These are phyloP conservation scores for Desmophyllum pertusum DNA, from an alignment of 92 coral and sea anemone species.

Conservation along the genomic window DNA sequence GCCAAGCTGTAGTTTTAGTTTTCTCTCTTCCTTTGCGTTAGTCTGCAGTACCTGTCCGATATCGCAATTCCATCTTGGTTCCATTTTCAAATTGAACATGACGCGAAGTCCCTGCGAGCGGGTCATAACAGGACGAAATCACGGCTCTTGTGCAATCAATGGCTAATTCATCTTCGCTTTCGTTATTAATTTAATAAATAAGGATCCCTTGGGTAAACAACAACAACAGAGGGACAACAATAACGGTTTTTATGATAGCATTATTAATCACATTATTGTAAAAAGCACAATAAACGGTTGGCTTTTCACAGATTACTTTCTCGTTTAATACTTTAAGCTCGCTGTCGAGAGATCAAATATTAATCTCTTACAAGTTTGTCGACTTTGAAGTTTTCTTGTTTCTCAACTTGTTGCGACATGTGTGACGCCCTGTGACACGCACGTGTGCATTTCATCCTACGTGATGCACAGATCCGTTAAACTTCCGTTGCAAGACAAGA, in stretches of 20 bases:
- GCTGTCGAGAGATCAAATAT: not conserved
- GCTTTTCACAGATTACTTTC: too few species aligned
- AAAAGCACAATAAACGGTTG: slow-evolving; percentile 14
- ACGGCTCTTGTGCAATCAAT: not conserved
- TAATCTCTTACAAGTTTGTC: too few species aligned
- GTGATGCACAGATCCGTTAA: not conserved
- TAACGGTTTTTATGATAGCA: slow-evolving; percentile 1
- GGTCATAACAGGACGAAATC: not conserved
- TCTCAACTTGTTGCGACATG: too few species aligned
- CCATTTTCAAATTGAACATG: slow-evolving; percentile 19
- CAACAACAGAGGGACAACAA: not conserved
- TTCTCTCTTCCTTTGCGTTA: slow-evolving; percentile 43
- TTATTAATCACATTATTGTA: not conserved
- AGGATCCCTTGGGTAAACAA: not conserved
- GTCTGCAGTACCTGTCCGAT: not conserved
- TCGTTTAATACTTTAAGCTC: not conserved
- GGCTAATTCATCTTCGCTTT: not conserved
- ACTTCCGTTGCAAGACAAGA: not conserved
- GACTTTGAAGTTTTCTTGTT: too few species aligned
- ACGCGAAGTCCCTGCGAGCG: not conserved
- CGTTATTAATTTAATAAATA: not conserved
- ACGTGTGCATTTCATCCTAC: not conserved
- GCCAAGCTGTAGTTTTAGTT: slow-evolving; percentile 36
- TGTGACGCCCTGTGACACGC: not conserved
- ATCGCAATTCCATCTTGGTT: slow-evolving; percentile 25